A percentile compares a stretch with the other conserved stretches of the same genome.
These are phyloP conservation scores for Cheilosia impressa DNA, from an alignment of 2,888 invertebrate genomes.

Conservation along the genomic window DNA sequence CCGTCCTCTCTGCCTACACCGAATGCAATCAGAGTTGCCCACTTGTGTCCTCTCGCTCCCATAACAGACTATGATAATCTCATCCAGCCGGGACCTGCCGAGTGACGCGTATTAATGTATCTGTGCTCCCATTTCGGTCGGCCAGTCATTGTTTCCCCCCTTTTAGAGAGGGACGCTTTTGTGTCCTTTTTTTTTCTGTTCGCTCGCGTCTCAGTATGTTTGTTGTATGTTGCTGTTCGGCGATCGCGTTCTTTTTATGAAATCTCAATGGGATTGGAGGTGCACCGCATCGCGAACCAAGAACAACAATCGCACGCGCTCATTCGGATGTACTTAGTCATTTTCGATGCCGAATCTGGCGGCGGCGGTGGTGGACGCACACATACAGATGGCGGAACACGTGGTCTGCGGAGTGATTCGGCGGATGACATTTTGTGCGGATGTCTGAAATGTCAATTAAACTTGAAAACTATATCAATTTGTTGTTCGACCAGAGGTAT, in stretches of 20 bases:
- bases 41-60: conserved; percentile 42
- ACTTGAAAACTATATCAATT: conserved; percentile 75
- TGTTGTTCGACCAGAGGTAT: conserved; percentile 65
- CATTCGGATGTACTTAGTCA: conserved; percentile 66
- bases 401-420: conserved; percentile 43
- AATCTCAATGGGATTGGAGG: conserved; percentile 68
- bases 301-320: conserved; percentile 54
- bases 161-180: conserved; percentile 30
- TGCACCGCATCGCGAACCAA: conserved; percentile 13
- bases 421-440: conserved; percentile 69
- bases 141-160: conserved; percentile 60
- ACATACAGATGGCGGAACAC: conserved; percentile 18
- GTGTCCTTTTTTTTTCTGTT: conserved; percentile 51
- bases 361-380: conserved; percentile 37
- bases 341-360: conserved; percentile 53
- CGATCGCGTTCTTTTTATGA: conserved; percentile 53
- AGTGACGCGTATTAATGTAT: conserved; percentile 74
- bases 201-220: not conserved
- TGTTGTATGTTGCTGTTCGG: conserved; percentile 5
- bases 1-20: conserved; percentile 54
- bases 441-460: conserved; percentile 74
- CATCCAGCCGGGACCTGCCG: conserved; percentile 59
- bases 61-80: conserved; percentile 69
- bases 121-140: conserved; percentile 73
- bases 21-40: conserved; percentile 50